These are phyloP conservation scores for Antechinus flavipes DNA, from an alignment of 2,113 vertebrate species.

Conservation along the genomic window DNA sequence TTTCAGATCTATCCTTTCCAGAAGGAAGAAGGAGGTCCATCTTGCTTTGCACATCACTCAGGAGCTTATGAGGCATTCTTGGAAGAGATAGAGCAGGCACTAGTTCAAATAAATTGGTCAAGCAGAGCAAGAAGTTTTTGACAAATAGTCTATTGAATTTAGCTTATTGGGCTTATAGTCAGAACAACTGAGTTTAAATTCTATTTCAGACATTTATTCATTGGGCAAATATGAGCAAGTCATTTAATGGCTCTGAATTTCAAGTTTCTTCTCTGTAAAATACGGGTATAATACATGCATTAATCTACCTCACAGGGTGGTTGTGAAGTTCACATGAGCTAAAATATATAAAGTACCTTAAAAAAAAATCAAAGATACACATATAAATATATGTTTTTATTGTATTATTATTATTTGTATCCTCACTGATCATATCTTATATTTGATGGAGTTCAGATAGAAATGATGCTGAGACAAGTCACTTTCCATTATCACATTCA, in stretches of 20 bases:
- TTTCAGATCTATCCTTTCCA: conserved; percentile 16
- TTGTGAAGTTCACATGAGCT: not conserved
- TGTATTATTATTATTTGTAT: not conserved
- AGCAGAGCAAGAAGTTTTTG: not conserved
- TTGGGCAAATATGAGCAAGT: not conserved
- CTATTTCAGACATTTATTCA: not conserved
- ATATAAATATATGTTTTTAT: not conserved
- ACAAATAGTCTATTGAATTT: conserved; percentile 64
- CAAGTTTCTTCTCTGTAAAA: not conserved
- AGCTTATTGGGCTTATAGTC: conserved; percentile 6
- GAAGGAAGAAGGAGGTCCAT: conserved; percentile 19
- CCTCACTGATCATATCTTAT: not conserved
- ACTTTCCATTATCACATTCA: not conserved
- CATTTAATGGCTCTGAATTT: not conserved
- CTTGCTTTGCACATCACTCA: not conserved
- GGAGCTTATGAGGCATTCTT: not conserved
- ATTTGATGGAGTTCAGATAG: not conserved
- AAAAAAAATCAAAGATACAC: not conserved
- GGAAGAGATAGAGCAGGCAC: not conserved
- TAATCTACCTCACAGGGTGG: not conserved
- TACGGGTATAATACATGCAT: not conserved
- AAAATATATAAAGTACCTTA: not conserved
- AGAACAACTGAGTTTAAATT: not conserved
- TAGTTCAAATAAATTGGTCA: not conserved
- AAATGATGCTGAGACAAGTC: not conserved